A percentile compares a stretch with the other conserved stretches of the same genome.
phyloP scores from a whole-genome alignment of 2,888 invertebrate species.

The Cataglyphis cursor region DNA sequence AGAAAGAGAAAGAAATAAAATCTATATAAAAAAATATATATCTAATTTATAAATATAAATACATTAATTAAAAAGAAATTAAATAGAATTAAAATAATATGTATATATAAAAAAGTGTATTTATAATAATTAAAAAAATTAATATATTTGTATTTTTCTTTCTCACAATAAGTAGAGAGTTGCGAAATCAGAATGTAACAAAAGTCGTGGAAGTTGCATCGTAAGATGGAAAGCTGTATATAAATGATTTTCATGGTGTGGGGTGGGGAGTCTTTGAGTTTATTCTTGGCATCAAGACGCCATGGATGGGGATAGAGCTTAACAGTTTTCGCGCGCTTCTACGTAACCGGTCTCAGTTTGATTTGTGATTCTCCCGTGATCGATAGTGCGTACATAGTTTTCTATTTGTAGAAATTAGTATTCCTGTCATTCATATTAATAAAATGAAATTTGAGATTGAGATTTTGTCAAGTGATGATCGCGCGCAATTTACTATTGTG shows the following conservation, averaged over 20 bases:
- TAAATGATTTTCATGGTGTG: constrained; percentile 70
- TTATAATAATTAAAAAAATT: neutral
- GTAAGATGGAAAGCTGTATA: constrained; percentile 52
- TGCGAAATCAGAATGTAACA: constrained; percentile 15
- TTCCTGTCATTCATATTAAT: neutral
- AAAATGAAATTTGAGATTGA: neutral
- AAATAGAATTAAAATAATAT: neutral
- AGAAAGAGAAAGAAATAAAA: neutral
- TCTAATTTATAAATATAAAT: neutral
- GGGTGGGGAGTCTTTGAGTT: constrained; percentile 79
- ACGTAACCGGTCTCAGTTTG: constrained; percentile 70
- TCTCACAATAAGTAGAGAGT: neutral
- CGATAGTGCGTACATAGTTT: constrained; percentile 47
- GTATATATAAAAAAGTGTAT: neutral
- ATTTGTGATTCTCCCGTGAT: constrained; percentile 68
- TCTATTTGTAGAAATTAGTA: neutral
- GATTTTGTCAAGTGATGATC: neutral
- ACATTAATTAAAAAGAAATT: neutral
- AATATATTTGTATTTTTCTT: neutral
- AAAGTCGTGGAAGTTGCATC: constrained; percentile 40
- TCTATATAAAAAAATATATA: neutral
- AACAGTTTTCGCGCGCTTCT: constrained; percentile 80
- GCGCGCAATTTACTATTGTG: constrained; percentile 13
- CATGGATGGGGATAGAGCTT: constrained; percentile 75
- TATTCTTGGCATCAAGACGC: constrained; percentile 83